These are phyloP conservation scores for Drosophila pachea DNA, from an alignment of 1,140 invertebrate genomes.

Conservation along the genomic window DNA sequence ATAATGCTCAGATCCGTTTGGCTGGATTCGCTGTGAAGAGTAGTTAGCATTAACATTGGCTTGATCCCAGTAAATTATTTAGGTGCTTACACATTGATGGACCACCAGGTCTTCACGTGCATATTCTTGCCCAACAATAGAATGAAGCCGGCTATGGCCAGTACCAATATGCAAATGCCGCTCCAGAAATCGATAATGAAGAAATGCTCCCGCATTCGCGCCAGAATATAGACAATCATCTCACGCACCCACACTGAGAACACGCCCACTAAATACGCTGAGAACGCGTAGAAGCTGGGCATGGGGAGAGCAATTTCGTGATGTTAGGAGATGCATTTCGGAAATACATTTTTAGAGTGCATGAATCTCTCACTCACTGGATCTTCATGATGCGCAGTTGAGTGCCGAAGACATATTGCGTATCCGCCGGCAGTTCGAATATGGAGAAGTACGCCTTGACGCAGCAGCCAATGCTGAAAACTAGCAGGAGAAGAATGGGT, in stretches of 20 bases:
- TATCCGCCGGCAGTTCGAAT: slow-evolving; percentile 54
- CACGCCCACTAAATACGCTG: slow-evolving; percentile 61
- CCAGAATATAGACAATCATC: slow-evolving; percentile 66
- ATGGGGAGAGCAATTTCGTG: neutral
- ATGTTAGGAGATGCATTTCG: neutral
- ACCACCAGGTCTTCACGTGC: slow-evolving; percentile 69
- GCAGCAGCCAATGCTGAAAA: slow-evolving; percentile 59
- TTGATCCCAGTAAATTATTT: neutral
- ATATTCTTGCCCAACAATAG: slow-evolving; percentile 62
- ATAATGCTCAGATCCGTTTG: slow-evolving; percentile 67
- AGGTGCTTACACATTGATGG: slow-evolving; percentile 68
- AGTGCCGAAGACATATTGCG: slow-evolving; percentile 56
- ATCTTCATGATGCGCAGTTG: slow-evolving; percentile 63
- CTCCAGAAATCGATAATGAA: slow-evolving; percentile 76
- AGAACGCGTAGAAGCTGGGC: slow-evolving; percentile 64
- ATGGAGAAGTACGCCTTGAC: slow-evolving; percentile 61
- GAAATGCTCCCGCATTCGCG: slow-evolving; percentile 63
- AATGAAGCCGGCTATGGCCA: slow-evolving; percentile 64
- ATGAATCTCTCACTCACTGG: slow-evolving; percentile 45
- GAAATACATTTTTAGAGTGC: neutral
- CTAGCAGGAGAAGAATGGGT: slow-evolving; percentile 56
- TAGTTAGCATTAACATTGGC: neutral
- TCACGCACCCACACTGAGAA: slow-evolving; percentile 67
- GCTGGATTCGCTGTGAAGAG: slow-evolving; percentile 51
- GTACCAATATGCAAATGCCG: slow-evolving; percentile 63